phyloP scores from a whole-genome alignment of 1,140 invertebrate genomes.

The Tenebrio molitor region DNA sequence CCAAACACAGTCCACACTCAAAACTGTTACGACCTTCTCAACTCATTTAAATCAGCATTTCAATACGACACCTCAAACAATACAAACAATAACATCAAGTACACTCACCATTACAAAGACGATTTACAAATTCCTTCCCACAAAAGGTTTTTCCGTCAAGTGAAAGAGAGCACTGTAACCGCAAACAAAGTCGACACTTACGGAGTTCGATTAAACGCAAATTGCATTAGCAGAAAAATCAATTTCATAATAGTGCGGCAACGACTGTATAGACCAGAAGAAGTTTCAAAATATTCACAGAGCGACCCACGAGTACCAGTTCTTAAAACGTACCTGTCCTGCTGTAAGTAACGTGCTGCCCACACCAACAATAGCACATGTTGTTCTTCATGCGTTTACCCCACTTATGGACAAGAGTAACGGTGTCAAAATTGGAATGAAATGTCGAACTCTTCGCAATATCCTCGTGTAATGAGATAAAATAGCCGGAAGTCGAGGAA shows the following conservation, averaged over 20 bases:
- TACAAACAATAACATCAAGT: no score
- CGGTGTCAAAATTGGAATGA: constrained; percentile 24
- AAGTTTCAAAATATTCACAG: constrained; percentile 2
- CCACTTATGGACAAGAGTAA: constrained; percentile 27
- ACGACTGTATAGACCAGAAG: constrained; percentile 9
- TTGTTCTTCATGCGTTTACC: constrained; percentile 35
- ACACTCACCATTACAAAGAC: no score
- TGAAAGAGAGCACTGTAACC: no score
- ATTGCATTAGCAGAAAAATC: constrained; percentile 19
- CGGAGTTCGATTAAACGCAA: background rate
- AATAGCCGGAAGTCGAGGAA: background rate
- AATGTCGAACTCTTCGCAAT: constrained; percentile 15
- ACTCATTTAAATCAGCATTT: no score
- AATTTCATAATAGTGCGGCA: constrained; percentile 3
- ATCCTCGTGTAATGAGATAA: background rate
- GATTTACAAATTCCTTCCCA: no score
- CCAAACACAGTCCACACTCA: no score
- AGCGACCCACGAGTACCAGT: constrained; percentile 2
- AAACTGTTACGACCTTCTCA: no score
- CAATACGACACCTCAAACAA: no score
- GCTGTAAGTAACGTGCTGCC: constrained; percentile 31
- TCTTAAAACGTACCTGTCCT: constrained; percentile 40
- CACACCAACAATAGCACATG: constrained; percentile 42
- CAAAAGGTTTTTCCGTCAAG: no score
- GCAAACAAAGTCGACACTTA: background rate